Evolutionary conservation across 2,888 invertebrate genomes (phyloP), one percentile per base, ranked within the genome.

Genomic region (Mechanitis mazaeus): DNA sequence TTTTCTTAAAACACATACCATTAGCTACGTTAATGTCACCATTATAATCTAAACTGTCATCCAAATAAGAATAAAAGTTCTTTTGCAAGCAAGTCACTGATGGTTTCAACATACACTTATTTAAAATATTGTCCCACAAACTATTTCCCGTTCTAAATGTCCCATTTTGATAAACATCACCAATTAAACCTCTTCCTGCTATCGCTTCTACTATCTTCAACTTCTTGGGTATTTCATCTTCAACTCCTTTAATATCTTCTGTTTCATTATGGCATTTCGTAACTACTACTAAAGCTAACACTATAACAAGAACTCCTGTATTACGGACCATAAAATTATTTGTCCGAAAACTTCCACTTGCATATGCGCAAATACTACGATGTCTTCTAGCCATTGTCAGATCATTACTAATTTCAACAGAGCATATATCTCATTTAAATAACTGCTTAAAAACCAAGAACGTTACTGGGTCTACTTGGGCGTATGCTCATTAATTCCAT

Each of bases 81-180:
- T 93, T 94, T 74, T 95, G 94, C 61, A 96, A 93, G 78, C 96
- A 96, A 68, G 93, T 92, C 74, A 94, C 90, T 64, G 94, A 91
- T 28, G 94, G 93, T 58, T 91, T 88, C 11, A 85, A 87, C 55
- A 91, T 91, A 76, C 96, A 96, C 75, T 95, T 93, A 66, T 91
- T 92, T 59, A 95, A 88, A 66, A 96, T 91, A 63, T 93, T 93
- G 70, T 93, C 93, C 95, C 95, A 95, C 58, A 96, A 84, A 65
- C 91, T 87, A 68, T 95, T 95, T 56, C 93, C 93, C 69, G 91
- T 92, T 64, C 86, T 80, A 70, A 89, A 90, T 0, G 89, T 89
- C 45, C 89, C 90, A 71, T 89, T 89, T 67, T 78, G 75, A 60
- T 87, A 90, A 42, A 89, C 74, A 64, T 87, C 83, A 76, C 80